A percentile compares a stretch with the other conserved stretches of the same genome.
These are phyloP conservation scores for Arctopsyche grandis DNA, from an alignment of 1,140 invertebrate species.

Conservation along the genomic window DNA sequence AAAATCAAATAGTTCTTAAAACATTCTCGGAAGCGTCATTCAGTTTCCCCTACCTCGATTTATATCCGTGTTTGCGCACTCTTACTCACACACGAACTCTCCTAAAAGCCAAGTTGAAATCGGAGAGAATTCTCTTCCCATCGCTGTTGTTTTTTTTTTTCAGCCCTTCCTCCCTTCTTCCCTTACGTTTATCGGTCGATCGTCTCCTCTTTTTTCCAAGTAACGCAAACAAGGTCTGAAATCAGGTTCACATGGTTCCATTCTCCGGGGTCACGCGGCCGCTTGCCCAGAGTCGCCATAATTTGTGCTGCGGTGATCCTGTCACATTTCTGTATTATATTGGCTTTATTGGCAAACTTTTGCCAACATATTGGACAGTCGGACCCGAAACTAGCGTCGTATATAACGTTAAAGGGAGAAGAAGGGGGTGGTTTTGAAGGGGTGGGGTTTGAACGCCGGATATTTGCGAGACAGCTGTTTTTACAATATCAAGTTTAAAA, in stretches of 20 bases:
- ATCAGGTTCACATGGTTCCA: too few species aligned
- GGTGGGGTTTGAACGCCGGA: not conserved
- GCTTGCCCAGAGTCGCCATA: not conserved
- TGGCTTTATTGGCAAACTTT: conserved; percentile 53
- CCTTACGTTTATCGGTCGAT: conserved; percentile 3
- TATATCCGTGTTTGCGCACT: conserved; percentile 9
- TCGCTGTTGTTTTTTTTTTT: conserved; percentile 7
- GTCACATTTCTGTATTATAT: conserved; percentile 48
- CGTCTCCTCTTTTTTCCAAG: not conserved
- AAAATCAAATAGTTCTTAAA: too few species aligned
- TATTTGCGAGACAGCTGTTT: conserved; percentile 18
- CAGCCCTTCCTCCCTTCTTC: not conserved
- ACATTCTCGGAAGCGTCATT: too few species aligned
- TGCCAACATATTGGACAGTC: conserved; percentile 48
- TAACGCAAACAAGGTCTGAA: not conserved
- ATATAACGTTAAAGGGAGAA: not conserved
- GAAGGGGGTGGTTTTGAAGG: not conserved
- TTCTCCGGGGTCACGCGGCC: not conserved
- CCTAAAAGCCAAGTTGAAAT: conserved; percentile 11
- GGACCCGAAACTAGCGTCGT: conserved; percentile 13
- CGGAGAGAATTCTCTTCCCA: not conserved
- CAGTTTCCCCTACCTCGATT: not conserved
- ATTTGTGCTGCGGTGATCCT: not conserved
- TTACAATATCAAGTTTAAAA: not conserved
- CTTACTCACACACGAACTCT: not conserved